A percentile compares a stretch with the other conserved stretches of the same genome.
Evolutionary conservation across 2,888 invertebrate genomes (phyloP).

Genomic region (Chrysolina americana): DNA sequence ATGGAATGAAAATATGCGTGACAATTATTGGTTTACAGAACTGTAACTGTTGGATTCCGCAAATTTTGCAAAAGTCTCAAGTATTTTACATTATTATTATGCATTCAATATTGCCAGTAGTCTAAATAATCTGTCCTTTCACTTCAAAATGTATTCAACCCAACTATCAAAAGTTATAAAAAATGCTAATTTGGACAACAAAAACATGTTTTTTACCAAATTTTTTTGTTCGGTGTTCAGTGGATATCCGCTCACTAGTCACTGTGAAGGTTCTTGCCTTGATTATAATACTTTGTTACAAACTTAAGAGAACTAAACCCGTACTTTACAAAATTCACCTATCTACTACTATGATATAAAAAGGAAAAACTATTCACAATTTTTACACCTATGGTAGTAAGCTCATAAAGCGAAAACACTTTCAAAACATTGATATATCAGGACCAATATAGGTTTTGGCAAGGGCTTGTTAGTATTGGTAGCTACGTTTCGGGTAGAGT

Average conservation of each 20-base stretch:
- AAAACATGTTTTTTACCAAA: no score
- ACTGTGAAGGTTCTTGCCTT: not conserved
- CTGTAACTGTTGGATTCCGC: no score
- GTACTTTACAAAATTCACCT: constrained; percentile 25
- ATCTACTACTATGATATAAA: constrained; percentile 21
- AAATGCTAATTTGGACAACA: no score
- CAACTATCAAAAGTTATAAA: no score
- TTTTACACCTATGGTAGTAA: constrained; percentile 64
- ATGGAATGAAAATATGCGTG: no score
- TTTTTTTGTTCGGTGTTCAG: no score
- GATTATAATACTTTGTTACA: not conserved
- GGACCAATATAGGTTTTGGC: constrained; percentile 54
- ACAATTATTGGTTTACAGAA: no score
- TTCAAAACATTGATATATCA: constrained; percentile 65
- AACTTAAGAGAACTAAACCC: constrained; percentile 22
- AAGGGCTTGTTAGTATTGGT: not conserved
- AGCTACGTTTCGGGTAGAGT: not conserved
- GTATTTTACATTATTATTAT: no score
- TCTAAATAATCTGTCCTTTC: no score
- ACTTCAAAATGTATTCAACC: no score
- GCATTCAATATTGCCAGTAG: no score
- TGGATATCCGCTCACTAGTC: not conserved
- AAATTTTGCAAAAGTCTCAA: no score
- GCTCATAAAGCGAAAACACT: constrained; percentile 63
- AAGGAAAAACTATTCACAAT: constrained; percentile 46